Percentiles rank a stretch among this genome's conserved stretches.
These are phyloP conservation scores for Saccopteryx bilineata DNA, from an alignment of 2,113 vertebrate species.

Conservation along the genomic window DNA sequence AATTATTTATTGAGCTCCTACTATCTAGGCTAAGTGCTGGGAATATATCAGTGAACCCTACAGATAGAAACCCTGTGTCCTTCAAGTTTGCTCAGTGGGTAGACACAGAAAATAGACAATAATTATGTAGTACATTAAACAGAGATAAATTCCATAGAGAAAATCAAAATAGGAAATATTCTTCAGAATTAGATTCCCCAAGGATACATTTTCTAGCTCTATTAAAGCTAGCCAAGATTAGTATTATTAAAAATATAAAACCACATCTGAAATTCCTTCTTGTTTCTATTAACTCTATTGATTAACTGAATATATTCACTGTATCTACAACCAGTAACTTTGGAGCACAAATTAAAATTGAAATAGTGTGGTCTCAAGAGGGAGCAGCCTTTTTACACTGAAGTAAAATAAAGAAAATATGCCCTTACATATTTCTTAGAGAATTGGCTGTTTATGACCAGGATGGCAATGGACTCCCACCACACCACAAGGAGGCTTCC, in stretches of 20 bases:
- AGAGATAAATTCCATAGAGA: conserved; percentile 20
- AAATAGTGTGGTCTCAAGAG: neutral
- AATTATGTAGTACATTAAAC: neutral
- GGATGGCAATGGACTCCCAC: neutral
- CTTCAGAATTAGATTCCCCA: conserved; percentile 18
- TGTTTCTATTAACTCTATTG: neutral
- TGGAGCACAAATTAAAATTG: conserved; percentile 9
- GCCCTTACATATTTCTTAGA: neutral
- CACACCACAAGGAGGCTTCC: neutral
- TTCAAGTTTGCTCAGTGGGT: neutral
- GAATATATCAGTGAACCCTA: neutral
- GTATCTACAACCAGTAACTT: conserved; percentile 26
- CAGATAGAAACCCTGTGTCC: neutral
- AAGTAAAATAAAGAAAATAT: neutral
- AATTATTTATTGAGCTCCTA: neutral
- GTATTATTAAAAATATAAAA: conserved; percentile 50
- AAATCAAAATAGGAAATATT: conserved; percentile 38
- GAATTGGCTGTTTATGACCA: neutral
- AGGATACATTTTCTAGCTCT: conserved; percentile 44
- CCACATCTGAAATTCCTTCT: conserved; percentile 36
- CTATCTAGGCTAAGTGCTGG: neutral
- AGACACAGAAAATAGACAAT: neutral
- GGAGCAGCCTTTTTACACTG: neutral
- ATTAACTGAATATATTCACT: conserved; percentile 10
- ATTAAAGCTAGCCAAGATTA: neutral